A percentile compares a stretch with the other conserved stretches of the same genome.
Evolutionary conservation across 2,888 invertebrate species (phyloP).

Genomic region (Sisyra terminalis): DNA sequence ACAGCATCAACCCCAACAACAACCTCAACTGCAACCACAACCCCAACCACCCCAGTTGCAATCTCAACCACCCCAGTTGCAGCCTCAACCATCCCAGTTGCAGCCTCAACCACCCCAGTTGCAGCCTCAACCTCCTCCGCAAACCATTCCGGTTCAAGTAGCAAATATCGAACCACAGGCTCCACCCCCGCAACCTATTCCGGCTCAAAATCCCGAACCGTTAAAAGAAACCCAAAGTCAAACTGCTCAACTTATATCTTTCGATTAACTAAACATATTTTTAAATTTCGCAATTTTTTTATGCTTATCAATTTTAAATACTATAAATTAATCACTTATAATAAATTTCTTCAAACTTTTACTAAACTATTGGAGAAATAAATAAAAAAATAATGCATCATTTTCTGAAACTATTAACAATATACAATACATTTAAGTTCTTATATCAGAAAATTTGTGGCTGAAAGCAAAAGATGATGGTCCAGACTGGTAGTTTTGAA

Average conservation of each 20-base stretch:
- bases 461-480: slow-evolving; percentile 32
- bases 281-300: slow-evolving; percentile 29
- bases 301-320: too few species aligned
- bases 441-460: slow-evolving; percentile 33
- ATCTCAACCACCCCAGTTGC: slow-evolving; percentile 9
- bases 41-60: slow-evolving; percentile 8
- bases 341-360: not conserved
- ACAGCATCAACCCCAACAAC: slow-evolving; percentile 18
- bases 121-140: slow-evolving; percentile 6
- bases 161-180: slow-evolving; percentile 8
- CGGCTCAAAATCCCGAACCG: slow-evolving; percentile 9
- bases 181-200: slow-evolving; percentile 11
- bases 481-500: slow-evolving; percentile 31
- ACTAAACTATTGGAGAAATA: slow-evolving; percentile 29
- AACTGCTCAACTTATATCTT: slow-evolving; percentile 68
- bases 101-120: slow-evolving; percentile 9
- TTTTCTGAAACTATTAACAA: slow-evolving; percentile 32
- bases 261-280: slow-evolving; percentile 47
- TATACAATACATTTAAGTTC: slow-evolving; percentile 32
- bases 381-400: slow-evolving; percentile 32
- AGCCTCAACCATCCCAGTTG: slow-evolving; percentile 7
- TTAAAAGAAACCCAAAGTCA: slow-evolving; percentile 27
- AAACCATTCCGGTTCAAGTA: slow-evolving; percentile 4
- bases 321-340: too few species aligned
- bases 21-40: slow-evolving; percentile 15